These are phyloP conservation scores for Pandemis corylana DNA, from an alignment of 2,888 invertebrate genomes.

Conservation along the genomic window DNA sequence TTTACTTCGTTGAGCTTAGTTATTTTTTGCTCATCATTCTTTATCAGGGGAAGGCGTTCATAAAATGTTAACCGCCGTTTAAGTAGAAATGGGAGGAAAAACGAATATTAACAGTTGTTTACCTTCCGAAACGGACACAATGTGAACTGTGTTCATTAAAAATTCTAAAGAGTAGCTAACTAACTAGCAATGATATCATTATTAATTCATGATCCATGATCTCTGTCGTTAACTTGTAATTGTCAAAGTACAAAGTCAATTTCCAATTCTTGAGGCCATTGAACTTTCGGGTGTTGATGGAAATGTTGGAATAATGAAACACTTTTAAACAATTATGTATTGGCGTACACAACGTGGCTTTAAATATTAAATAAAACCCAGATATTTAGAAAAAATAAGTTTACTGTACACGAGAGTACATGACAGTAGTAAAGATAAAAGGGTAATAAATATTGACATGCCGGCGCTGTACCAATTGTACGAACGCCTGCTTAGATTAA, in stretches of 20 bases:
- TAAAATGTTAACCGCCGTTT: too few species aligned
- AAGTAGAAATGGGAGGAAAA: not conserved
- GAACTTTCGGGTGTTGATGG: not conserved
- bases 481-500: too few species aligned
- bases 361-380: too few species aligned
- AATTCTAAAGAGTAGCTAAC: constrained; percentile 9
- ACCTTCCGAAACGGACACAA: not conserved
- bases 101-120: not conserved
- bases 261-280: constrained; percentile 5
- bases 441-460: too few species aligned
- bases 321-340: constrained; percentile 18
- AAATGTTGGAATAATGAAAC: constrained; percentile 20
- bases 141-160: not conserved
- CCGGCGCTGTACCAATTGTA: too few species aligned
- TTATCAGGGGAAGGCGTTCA: too few species aligned
- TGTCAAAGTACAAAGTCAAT: constrained; percentile 4
- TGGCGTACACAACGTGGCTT: too few species aligned
- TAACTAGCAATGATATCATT: not conserved
- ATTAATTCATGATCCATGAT: constrained; percentile 6
- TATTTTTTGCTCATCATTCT: too few species aligned
- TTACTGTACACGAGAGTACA: too few species aligned
- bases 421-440: too few species aligned
- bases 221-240: not conserved
- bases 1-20: too few species aligned
- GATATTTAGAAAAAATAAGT: too few species aligned